phyloP scores from a whole-genome alignment of 2,113 vertebrate genomes.

The Cyanistes caeruleus region DNA sequence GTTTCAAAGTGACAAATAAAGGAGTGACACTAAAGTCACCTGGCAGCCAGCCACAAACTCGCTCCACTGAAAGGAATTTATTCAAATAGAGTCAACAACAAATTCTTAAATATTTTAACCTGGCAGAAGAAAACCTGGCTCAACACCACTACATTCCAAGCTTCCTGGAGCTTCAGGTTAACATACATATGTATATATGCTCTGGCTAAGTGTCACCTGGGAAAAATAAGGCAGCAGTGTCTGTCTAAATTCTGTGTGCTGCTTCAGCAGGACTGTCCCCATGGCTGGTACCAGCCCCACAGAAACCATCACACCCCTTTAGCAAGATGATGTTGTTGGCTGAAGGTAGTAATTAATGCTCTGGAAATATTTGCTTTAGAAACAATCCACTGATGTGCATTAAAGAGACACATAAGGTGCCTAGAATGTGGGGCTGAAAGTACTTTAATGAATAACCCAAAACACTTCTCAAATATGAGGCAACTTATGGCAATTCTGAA shows the following conservation, averaged over 20 bases:
- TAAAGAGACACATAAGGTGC: rapidly evolving
- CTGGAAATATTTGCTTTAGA: neutral
- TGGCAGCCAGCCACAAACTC: neutral
- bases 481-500: neutral
- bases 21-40: neutral
- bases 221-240: neutral
- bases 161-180: neutral
- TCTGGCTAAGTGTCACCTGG: neutral
- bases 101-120: neutral
- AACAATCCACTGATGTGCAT: neutral
- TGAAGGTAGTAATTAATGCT: neutral
- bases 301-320: neutral
- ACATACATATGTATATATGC: neutral
- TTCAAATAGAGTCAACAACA: neutral
- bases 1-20: neutral
- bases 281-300: neutral
- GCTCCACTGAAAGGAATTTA: neutral
- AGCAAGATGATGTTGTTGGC: neutral
- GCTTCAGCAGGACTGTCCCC: neutral
- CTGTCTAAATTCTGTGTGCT: neutral
- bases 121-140: neutral
- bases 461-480: neutral
- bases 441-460: neutral
- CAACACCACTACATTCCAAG: neutral
- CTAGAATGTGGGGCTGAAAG: neutral